Conservation (phyloP, 2,888 invertebrate genomes). For the Synanthedon andrenaeformis region DNA sequence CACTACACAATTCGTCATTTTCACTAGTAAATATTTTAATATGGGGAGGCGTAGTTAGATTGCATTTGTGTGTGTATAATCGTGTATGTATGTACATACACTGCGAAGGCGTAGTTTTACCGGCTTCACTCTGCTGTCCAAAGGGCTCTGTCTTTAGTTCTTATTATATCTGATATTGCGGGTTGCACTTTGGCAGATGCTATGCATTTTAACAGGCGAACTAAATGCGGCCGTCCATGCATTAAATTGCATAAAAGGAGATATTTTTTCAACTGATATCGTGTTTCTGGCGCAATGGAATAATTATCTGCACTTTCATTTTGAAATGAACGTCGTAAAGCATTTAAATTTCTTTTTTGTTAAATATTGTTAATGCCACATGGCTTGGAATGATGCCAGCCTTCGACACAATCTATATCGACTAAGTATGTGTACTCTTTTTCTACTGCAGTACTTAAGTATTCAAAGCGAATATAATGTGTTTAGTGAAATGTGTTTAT, state of each 20-base stretch:
- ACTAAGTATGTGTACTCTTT: background rate
- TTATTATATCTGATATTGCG: no score
- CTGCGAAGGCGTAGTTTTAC: no score
- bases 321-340: slow-evolving; percentile 17
- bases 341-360: slow-evolving; percentile 24
- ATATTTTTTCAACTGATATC: background rate
- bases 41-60: no score
- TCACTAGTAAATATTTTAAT: no score
- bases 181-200: background rate
- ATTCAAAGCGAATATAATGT: no score
- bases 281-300: slow-evolving; percentile 4
- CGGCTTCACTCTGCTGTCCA: no score
- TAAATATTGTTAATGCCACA: slow-evolving; percentile 20
- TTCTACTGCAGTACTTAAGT: no score
- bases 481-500: no score
- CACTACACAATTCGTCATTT: no score
- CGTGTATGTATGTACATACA: no score
- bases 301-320: slow-evolving; percentile 10
- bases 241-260: background rate
- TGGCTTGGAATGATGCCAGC: slow-evolving; percentile 41
- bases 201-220: background rate
- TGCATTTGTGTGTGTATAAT: no score
- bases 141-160: no score
- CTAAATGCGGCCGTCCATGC: background rate
- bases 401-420: slow-evolving; percentile 22